These are phyloP conservation scores for Trachymyrmex cornetzi DNA, from an alignment of 1,140 invertebrate species.

Conservation along the genomic window DNA sequence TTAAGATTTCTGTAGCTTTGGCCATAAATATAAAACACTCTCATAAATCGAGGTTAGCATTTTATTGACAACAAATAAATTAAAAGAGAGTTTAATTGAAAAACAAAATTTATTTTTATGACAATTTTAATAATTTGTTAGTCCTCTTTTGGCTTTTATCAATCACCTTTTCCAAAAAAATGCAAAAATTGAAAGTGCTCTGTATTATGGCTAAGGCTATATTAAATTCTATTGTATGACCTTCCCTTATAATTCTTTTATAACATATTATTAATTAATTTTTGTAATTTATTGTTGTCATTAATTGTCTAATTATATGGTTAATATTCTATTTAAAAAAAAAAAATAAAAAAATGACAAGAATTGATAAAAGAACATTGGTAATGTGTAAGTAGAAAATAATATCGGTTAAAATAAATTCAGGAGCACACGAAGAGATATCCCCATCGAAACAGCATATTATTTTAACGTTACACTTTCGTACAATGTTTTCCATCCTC, in stretches of 20 bases:
- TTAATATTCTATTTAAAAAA: background rate
- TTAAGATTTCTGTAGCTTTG: too few species aligned
- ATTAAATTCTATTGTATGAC: background rate
- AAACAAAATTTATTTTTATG: too few species aligned
- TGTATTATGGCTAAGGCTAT: too few species aligned
- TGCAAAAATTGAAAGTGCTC: too few species aligned
- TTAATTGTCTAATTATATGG: background rate
- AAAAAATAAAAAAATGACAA: background rate
- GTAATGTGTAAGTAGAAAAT: background rate
- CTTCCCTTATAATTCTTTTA: background rate
- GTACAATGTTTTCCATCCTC: background rate
- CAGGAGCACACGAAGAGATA: background rate
- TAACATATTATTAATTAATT: slow-evolving; percentile 16
- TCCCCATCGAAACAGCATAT: background rate
- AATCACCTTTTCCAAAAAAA: too few species aligned
- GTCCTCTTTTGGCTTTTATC: too few species aligned
- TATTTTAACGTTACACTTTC: slow-evolving; percentile 28
- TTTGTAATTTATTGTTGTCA: background rate
- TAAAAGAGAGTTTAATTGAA: too few species aligned
- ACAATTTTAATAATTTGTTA: too few species aligned
- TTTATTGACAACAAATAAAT: too few species aligned
- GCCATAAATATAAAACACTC: too few species aligned
- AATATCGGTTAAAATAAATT: background rate
- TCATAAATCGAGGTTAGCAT: too few species aligned
- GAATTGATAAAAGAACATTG: background rate